These are phyloP conservation scores for Diadromus collaris DNA, from an alignment of 2,888 invertebrate genomes.

Conservation along the genomic window DNA sequence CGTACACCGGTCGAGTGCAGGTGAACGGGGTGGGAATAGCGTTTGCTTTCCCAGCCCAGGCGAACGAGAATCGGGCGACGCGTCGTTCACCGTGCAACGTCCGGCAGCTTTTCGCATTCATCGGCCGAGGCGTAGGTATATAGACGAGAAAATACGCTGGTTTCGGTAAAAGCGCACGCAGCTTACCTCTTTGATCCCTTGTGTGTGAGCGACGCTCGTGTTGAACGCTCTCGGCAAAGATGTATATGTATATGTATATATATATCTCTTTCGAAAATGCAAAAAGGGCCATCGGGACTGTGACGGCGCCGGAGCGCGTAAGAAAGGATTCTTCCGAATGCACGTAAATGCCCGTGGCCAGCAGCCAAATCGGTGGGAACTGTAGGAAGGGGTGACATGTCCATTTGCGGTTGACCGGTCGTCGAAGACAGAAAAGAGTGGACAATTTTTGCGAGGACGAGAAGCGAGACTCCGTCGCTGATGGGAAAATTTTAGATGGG, in stretches of 20 bases:
- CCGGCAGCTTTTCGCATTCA: slow-evolving; percentile 3
- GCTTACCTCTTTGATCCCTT: slow-evolving; percentile 74
- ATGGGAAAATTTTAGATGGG: slow-evolving; percentile 23
- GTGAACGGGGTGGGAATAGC: not conserved
- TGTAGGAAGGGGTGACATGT: slow-evolving; percentile 78
- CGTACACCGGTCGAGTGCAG: slow-evolving; percentile 45
- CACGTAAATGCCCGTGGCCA: slow-evolving; percentile 56
- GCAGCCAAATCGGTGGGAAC: slow-evolving; percentile 72
- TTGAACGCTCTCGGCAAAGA: not conserved
- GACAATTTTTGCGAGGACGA: slow-evolving; percentile 20
- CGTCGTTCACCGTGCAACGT: not conserved
- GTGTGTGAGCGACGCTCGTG: slow-evolving; percentile 22
- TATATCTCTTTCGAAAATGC: slow-evolving; percentile 67
- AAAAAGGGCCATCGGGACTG: slow-evolving; percentile 64
- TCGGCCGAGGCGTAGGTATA: not conserved
- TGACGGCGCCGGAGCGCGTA: slow-evolving; percentile 58
- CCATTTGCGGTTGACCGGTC: slow-evolving; percentile 80
- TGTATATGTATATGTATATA: not conserved
- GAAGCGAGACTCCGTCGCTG: not conserved
- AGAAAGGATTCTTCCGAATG: slow-evolving; percentile 56
- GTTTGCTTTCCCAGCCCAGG: not conserved
- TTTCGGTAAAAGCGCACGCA: slow-evolving; percentile 69
- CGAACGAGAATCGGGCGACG: not conserved
- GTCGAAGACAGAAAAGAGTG: slow-evolving; percentile 63
- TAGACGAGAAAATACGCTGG: slow-evolving; percentile 66